phyloP scores from a whole-genome alignment of 1,140 invertebrate species.

The Rhagoletis zephyria region DNA sequence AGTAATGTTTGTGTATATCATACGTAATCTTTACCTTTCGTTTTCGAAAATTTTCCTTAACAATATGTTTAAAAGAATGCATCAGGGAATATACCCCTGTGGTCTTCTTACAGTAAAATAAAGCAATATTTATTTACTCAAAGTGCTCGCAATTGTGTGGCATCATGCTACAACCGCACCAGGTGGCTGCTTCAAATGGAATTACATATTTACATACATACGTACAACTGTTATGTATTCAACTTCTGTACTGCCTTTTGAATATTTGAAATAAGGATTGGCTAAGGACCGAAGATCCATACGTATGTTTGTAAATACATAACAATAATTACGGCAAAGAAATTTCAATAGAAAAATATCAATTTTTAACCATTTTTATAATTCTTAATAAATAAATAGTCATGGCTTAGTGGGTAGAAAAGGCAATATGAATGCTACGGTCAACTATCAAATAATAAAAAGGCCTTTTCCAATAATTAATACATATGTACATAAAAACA shows the following conservation, averaged over 20 bases:
- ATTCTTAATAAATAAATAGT: no score
- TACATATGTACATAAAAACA: no score
- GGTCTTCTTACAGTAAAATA: neutral
- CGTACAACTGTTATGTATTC: neutral
- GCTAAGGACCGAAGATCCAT: neutral
- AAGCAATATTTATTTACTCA: conserved; percentile 2
- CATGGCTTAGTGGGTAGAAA: no score
- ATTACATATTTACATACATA: neutral
- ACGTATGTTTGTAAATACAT: no score
- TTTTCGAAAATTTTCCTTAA: neutral
- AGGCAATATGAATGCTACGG: no score
- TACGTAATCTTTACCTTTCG: neutral
- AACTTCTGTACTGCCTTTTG: neutral
- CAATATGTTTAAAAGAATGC: neutral
- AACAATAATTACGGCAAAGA: no score
- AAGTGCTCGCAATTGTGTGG: conserved; percentile 2
- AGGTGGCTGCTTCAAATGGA: neutral
- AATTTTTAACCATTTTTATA: no score
- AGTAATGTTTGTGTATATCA: neutral
- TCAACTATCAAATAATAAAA: no score
- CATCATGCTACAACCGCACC: neutral
- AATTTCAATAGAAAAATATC: no score
- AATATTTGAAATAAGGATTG: neutral
- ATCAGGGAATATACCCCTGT: neutral
- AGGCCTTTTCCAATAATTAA: no score